Percentiles rank a stretch among this genome's conserved stretches.
Conservation (phyloP, 2,113 vertebrate genomes). For the Alces alces region DNA sequence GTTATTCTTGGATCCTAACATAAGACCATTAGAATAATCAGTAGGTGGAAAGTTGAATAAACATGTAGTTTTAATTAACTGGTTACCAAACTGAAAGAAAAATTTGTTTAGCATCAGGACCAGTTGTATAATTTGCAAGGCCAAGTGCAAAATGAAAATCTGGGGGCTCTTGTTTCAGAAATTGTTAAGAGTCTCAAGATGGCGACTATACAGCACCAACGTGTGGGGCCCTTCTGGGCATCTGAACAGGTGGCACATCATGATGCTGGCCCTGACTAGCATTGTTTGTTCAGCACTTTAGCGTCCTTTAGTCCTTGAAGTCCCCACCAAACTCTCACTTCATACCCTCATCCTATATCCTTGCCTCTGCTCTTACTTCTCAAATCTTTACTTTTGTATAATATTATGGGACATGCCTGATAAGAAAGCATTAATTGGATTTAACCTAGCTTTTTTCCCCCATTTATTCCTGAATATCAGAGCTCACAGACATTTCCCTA, state of each 20-base stretch:
- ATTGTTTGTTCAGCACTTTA: rapidly evolving
- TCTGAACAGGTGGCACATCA: background rate
- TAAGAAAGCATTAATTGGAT: background rate
- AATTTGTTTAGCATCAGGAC: background rate
- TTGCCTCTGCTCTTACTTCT: background rate
- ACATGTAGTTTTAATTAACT: background rate
- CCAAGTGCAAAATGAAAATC: background rate
- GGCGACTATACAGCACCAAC: background rate
- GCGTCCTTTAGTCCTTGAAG: background rate
- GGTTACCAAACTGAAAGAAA: background rate
- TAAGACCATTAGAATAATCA: background rate
- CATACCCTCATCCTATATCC: no score
- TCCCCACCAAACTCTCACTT: background rate
- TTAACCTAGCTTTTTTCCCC: background rate
- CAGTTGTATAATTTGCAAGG: background rate
- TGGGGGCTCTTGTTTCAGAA: background rate
- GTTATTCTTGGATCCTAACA: background rate
- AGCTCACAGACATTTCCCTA: background rate
- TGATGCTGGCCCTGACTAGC: background rate
- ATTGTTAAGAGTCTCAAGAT: background rate
- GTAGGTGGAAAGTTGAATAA: background rate
- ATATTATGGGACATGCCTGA: background rate
- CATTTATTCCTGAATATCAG: background rate
- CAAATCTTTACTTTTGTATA: background rate
- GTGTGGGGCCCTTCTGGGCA: background rate